Evolutionary conservation across 1,140 invertebrate species (phyloP), one percentile per base, ranked within the genome.

Genomic region (Danaus plexippus): DNA sequence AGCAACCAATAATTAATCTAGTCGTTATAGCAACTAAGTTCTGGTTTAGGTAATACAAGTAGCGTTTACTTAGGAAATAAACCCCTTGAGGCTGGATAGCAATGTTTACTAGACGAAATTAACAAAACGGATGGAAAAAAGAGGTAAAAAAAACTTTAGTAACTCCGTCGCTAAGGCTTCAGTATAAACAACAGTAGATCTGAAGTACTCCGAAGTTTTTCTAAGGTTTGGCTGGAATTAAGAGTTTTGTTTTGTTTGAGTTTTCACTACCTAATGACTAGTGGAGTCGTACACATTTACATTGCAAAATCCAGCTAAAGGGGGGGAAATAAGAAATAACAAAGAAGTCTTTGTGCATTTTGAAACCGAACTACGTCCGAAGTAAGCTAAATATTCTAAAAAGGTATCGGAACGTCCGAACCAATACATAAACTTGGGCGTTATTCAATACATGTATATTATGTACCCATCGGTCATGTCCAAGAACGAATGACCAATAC

Each of bases 141-240:
- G 47, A 49, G 47, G 32, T 50, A 60, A 47, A 52, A 55, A 59
- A 55, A 71, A 69, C 51, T 71, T 69, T 57, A 48, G 57, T 56
- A 50, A 64, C 61, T 67, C 59, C 52, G 43, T 56, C 56, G 58
- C 55, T 67, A 67, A 63, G 68, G 65, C 54, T 71, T 66, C 67
- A 54, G 60, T 65, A 54, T 59, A 55, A 62, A 51, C 45, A 64
- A 70, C 65, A 64, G 61, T 52, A 54, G 44, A 61, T 59, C 54
- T 13, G 44, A 63, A 64, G 54, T 66, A 62, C 59, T 53, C 13
- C 7, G 62, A 69, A 66, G 48, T 71, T 64, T 56, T 49, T 47
- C 12, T 49, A 46, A 52, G 59, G 52, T 54, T 56, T 56, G 13
- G 46, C 47, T 49, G 52, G 52, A 65, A 66, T 68, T 63, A 57